A percentile compares a stretch with the other conserved stretches of the same genome.
phyloP scores from a whole-genome alignment of 2,888 invertebrate genomes.

The Sympetrum striolatum region DNA sequence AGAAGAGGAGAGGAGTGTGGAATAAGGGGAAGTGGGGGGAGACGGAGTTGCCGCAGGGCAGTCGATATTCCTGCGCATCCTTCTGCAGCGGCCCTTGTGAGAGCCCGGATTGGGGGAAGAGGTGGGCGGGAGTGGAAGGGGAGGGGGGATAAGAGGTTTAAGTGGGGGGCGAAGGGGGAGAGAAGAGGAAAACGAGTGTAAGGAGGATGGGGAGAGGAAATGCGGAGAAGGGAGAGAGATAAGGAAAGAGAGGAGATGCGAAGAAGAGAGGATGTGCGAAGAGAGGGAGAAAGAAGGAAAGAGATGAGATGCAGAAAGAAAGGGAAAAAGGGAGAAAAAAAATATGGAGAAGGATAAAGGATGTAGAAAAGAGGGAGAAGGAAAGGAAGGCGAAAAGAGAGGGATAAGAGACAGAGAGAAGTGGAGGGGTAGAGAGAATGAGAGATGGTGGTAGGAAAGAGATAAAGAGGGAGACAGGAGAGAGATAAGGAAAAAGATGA shows the following conservation, averaged over 20 bases:
- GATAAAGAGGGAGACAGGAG: neutral
- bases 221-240: neutral
- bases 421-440: too few species aligned
- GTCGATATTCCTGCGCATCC: conserved; percentile 41
- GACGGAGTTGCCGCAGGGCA: conserved; percentile 20
- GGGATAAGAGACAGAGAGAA: neutral
- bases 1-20: neutral
- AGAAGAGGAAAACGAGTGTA: neutral
- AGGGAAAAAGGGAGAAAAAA: too few species aligned
- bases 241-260: neutral
- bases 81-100: conserved; percentile 21
- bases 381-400: too few species aligned
- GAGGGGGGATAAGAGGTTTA: too few species aligned
- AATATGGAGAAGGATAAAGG: neutral
- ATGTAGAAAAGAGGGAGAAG: neutral
- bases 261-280: too few species aligned
- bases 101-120: neutral
- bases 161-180: neutral
- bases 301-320: neutral
- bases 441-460: neutral
- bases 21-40: too few species aligned
- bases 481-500: neutral
- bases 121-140: neutral
- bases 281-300: neutral
- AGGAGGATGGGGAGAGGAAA: too few species aligned